Percentiles rank a stretch among this genome's conserved stretches.
Evolutionary conservation across 2,888 invertebrate species (phyloP).

Genomic region (Bembecia ichneumoniformis): DNA sequence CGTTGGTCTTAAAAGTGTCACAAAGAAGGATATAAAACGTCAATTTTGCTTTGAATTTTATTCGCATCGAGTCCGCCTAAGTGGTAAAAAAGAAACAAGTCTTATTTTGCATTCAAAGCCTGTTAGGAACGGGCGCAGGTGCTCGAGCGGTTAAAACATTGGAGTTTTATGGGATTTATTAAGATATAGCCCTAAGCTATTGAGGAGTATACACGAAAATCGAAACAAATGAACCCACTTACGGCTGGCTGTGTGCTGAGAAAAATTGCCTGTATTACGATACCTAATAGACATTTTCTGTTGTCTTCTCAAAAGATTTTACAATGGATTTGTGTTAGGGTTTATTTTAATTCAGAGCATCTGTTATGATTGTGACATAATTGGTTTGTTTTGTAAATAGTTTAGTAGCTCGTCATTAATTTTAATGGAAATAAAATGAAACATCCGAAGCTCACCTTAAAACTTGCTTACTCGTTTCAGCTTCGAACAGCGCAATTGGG

Average conservation of each 20-base stretch:
- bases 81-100: conserved; percentile 70
- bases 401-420: too few species aligned
- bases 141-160: conserved; percentile 63
- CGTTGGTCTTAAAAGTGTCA: conserved; percentile 18
- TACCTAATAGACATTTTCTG: neutral
- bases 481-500: too few species aligned
- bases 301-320: neutral
- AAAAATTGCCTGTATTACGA: neutral
- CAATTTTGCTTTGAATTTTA: conserved; percentile 57
- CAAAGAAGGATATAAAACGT: conserved; percentile 40
- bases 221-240: conserved; percentile 25
- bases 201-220: conserved; percentile 42
- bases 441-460: too few species aligned
- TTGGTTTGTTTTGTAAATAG: too few species aligned
- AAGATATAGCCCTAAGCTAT: conserved; percentile 61
- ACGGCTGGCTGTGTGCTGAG: neutral
- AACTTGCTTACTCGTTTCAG: too few species aligned
- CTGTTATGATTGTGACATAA: too few species aligned
- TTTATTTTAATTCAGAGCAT: too few species aligned
- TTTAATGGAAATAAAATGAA: too few species aligned
- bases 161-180: conserved; percentile 69
- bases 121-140: conserved; percentile 57
- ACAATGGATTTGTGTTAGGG: neutral
- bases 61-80: conserved; percentile 57
- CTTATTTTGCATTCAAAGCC: conserved; percentile 69